Evolutionary conservation across 2,888 invertebrate species (phyloP).

Genomic region (Sarcophaga caerulescens): DNA sequence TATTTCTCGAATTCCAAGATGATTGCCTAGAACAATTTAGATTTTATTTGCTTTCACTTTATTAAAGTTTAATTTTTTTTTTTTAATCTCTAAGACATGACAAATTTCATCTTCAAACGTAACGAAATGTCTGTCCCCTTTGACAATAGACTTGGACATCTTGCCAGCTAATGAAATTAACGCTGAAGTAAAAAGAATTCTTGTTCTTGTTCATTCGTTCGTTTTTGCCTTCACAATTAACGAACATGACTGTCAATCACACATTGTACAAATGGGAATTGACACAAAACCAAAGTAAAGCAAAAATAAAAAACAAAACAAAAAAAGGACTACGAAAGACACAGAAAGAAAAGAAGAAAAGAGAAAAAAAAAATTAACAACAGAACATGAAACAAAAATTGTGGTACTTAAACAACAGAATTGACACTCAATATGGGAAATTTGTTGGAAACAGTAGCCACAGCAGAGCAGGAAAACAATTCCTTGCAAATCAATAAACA

Average conservation of each 20-base stretch:
- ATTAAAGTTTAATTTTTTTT: not conserved
- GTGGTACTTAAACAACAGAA: conserved; percentile 36
- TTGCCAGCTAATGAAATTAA: conserved; percentile 54
- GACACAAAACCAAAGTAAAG: conserved; percentile 34
- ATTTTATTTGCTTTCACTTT: not conserved
- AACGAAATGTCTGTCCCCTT: conserved; percentile 24
- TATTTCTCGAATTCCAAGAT: too few relatives aligned
- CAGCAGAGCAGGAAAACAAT: conserved; percentile 34
- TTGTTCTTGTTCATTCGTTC: not conserved
- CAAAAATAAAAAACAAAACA: not conserved
- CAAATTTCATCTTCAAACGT: conserved; percentile 9
- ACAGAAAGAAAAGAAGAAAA: too few relatives aligned
- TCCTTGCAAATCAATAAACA: conserved; percentile 59
- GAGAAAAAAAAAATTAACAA: not conserved
- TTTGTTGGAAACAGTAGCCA: not conserved
- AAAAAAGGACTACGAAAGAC: not conserved
- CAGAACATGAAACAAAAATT: conserved; percentile 37
- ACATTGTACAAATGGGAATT: conserved; percentile 62
- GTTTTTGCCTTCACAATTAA: conserved; percentile 39
- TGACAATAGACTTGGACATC: conserved; percentile 5
- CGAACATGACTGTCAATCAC: conserved; percentile 62
- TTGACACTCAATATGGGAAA: conserved; percentile 40
- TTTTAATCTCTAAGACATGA: conserved; percentile 20
- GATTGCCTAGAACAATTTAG: not conserved
- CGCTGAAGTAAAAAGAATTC: conserved; percentile 23